A percentile compares a stretch with the other conserved stretches of the same genome.
These are phyloP conservation scores for Agonopterix alstromeriana DNA, from an alignment of 2,888 invertebrate species.

Conservation along the genomic window DNA sequence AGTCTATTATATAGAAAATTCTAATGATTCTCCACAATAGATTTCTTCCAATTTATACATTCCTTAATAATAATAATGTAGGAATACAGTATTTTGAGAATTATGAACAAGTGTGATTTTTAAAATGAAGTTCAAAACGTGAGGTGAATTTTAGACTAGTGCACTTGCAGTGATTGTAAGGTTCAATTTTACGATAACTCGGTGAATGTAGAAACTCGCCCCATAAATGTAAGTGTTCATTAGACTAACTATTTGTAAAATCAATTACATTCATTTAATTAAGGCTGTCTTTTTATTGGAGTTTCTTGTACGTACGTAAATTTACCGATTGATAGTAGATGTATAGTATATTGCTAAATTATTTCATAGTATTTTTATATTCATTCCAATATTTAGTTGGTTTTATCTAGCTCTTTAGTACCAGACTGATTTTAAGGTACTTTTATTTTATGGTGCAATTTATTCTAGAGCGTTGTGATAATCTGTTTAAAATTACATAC, in stretches of 20 bases:
- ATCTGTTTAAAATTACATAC: constrained; percentile 74
- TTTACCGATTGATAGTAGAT: constrained; percentile 54
- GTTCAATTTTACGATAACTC: constrained; percentile 63
- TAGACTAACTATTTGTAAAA: constrained; percentile 56
- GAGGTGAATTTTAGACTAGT: constrained; percentile 50
- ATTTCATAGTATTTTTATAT: constrained; percentile 75
- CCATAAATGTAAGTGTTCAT: constrained; percentile 72
- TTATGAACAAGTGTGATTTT: constrained; percentile 53
- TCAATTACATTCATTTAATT: constrained; percentile 52
- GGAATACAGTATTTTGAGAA: constrained; percentile 33
- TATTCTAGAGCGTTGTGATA: constrained; percentile 76
- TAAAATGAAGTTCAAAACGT: constrained; percentile 62
- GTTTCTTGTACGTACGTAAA: constrained; percentile 50
- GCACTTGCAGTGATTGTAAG: constrained; percentile 46
- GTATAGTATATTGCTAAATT: constrained; percentile 67
- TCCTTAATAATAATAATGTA: constrained; percentile 49
- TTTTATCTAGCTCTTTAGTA: constrained; percentile 69
- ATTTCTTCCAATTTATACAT: constrained; percentile 63
- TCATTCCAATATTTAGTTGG: constrained; percentile 64
- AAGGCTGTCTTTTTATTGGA: constrained; percentile 63
- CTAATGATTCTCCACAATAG: constrained; percentile 11
- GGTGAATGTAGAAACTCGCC: constrained; percentile 50
- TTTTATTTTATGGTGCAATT: constrained; percentile 76
- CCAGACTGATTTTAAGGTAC: constrained; percentile 77
- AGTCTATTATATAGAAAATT: constrained; percentile 11